A percentile compares a stretch with the other conserved stretches of the same genome.
Conservation (phyloP, 2,888 invertebrate species). For the Stenurella melanura region DNA sequence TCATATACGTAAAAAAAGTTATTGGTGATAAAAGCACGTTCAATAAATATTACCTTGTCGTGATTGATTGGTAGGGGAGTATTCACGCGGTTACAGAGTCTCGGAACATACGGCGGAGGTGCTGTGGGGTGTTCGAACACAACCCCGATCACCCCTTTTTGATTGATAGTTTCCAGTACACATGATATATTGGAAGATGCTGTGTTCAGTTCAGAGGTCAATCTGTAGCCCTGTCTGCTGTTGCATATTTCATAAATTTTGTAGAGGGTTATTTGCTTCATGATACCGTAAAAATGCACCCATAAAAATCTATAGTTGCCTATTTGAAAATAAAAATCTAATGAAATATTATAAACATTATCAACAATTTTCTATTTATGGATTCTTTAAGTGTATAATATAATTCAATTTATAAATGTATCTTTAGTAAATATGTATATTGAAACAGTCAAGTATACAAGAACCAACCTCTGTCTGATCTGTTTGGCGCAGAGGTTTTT, state of each 20-base stretch:
- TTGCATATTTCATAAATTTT: conserved; percentile 38
- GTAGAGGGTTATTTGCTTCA: conserved; percentile 16
- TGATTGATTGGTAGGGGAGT: conserved; percentile 50
- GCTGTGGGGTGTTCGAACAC: conserved; percentile 27
- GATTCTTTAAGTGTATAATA: too few relatives aligned
- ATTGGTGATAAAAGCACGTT: conserved; percentile 47
- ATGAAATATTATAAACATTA: too few relatives aligned
- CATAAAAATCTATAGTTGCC: not conserved
- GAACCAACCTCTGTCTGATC: too few relatives aligned
- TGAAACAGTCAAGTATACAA: too few relatives aligned
- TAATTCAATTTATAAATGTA: too few relatives aligned
- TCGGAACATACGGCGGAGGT: conserved; percentile 47
- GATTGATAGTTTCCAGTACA: conserved; percentile 59
- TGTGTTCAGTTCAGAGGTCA: conserved; percentile 58
- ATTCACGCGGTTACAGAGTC: conserved; percentile 42
- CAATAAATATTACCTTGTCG: conserved; percentile 52
- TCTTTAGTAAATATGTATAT: too few relatives aligned
- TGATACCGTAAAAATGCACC: conserved; percentile 8
- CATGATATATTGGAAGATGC: conserved; percentile 60
- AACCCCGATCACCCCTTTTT: conserved; percentile 36
- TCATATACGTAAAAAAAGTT: conserved; percentile 17
- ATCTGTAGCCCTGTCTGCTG: conserved; percentile 42
- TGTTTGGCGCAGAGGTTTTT: too few relatives aligned
- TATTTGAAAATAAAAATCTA: not conserved
- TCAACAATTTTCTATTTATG: too few relatives aligned